Base-by-base conservation (phyloP, 2,797 vertebrate species). In the Phataginus tricuspis region DNA sequence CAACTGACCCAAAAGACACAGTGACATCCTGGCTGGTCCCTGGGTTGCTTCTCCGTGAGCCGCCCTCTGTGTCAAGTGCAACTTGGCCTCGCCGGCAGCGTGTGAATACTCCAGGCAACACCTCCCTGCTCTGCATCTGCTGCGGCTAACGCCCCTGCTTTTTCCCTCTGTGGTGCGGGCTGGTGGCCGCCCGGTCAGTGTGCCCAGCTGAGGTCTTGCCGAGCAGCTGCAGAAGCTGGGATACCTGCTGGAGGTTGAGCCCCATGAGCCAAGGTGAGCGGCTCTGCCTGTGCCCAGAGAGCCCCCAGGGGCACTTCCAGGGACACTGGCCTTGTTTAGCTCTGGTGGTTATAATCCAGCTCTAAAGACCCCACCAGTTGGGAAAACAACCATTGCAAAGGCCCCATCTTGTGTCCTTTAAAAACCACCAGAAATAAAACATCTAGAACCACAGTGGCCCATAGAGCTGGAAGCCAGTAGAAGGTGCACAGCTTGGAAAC, bases 131-230 rank as follows among this genome's bases (percentile, higher is more conserved):
- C 12, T 0, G 59, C 77, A 89, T 92, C 86, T 84, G 95, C 96
- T 88, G 84, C 96, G 75, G 61, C 90, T 96, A 85, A 90, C 75
- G 88, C 90, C 95, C 84, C 97, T 92, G 96, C 96, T 94, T 93
- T 78, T 96, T 96, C 64, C 97, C 86, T 85, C 23, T 1, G 31
- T 5, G 14, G 16, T 0, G 34, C 61, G 55, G 90, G 86, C 69
- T 94, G 68, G 78, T 79, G 96, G 37, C 51, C 29, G 31, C 55
- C 63, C 27, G 19, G 82, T 96, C 97, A 88, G 93, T 83, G 82
- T 51, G 92, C 96, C 95, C 21, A 16, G 88, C 74, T 34, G 69
- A 97, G 96, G 90, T 39, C 90, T 98, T 97, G 90, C 90, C 83
- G 96, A 97, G 88, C 34, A 84, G 86, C 96, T 95, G 29, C 93